Conservation (phyloP, 2,797 vertebrate species). For the Leucoraja ocellata region DNA sequence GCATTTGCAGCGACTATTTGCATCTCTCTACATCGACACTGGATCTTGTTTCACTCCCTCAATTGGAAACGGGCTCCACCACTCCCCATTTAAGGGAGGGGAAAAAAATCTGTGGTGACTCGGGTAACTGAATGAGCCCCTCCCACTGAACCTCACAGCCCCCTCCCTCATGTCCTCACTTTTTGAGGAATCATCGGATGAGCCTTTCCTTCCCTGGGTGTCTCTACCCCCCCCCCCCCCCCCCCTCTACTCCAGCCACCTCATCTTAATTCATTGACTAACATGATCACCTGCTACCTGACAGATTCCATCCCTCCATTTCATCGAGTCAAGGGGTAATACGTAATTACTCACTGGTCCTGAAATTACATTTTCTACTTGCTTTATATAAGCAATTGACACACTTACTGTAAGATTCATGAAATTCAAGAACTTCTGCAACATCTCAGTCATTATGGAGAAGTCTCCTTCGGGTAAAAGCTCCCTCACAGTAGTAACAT, state of each 20-base stretch:
- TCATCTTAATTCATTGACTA: neutral
- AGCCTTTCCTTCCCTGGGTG: neutral
- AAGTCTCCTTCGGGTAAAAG: slow-evolving; percentile 93
- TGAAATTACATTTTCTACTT: neutral
- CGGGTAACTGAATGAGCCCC: neutral
- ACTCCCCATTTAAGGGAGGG: no score
- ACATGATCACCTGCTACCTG: neutral
- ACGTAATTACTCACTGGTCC: neutral
- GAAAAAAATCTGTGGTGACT: neutral
- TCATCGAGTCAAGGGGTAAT: neutral
- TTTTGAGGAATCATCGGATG: no score
- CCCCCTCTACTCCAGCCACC: no score
- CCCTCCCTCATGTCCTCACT: neutral
- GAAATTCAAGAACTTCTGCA: slow-evolving; percentile 97
- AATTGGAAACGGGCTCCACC: neutral
- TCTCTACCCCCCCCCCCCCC: no score
- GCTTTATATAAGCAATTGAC: neutral
- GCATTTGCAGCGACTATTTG: neutral
- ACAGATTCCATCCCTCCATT: neutral
- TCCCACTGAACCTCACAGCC: neutral
- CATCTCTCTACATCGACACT: neutral
- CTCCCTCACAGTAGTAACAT: slow-evolving; percentile 89
- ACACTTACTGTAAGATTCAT: slow-evolving; percentile 98
- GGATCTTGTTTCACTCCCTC: neutral
- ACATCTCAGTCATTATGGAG: slow-evolving; percentile 98